Evolutionary conservation across 2,888 invertebrate genomes (phyloP), one percentile per base, ranked within the genome.

Genomic region (Lathronympha strigana): DNA sequence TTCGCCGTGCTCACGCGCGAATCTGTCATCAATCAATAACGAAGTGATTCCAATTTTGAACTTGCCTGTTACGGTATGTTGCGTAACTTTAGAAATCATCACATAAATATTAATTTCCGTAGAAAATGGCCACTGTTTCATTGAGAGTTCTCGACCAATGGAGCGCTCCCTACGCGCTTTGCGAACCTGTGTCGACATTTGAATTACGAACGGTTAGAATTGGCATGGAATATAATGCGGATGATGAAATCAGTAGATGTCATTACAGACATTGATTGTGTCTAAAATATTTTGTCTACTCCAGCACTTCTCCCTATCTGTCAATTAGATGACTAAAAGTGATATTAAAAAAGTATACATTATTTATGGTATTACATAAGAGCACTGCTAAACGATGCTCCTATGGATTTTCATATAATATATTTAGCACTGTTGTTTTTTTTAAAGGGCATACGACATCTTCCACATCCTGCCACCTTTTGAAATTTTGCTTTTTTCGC

Each of bases 31-130:
- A 11, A 50, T 58, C 57, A 51, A 43, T 36, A 58, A 43, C 23
- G 23, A 64, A 54, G 55, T 66, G 61, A 66, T 61, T 66, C 63
- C 28, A 71, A 68, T 69, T 67, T 68, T 58, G 63, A 58, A 67
- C 67, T 70, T 68, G 71, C 50, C 62, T 53, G 53, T 63, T 67
- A 58, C 58, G 47, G 25, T 25, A n/a, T 43, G 71, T 83, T 84
- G 76, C 72, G 72, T 73, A 82, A 85, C 77, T 75, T 75, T 79
- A 82, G 82, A 82, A 80, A 79, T 72, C 74, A 76, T 71, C 69
- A 67, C 69, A 77, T 79, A 76, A 78, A 81, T 80, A 79, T 79
- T 79, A 79, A 81, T 79, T 80, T 79, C 73, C 73, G 73, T 79
- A 73, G 73, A 77, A 77, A 79, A 80, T 79, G 63, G 69, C 71